phyloP scores from a whole-genome alignment of 2,888 invertebrate species.

The Phaedon cochleariae region DNA sequence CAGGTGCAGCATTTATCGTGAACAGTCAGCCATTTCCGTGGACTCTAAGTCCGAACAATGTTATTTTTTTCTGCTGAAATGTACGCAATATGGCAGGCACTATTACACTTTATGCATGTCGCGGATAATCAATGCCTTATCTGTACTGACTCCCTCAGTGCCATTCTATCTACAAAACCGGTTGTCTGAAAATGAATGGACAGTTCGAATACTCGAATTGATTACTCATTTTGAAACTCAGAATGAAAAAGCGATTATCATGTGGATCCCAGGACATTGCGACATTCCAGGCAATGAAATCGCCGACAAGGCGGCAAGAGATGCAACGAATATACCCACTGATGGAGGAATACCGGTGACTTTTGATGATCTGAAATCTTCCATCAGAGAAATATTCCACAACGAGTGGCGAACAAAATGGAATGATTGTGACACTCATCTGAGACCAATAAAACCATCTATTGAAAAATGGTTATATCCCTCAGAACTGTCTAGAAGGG shows the following conservation, averaged over 20 bases:
- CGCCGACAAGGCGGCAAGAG: neutral
- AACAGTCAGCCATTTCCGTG: no score
- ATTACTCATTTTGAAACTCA: no score
- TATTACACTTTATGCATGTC: conserved; percentile 7
- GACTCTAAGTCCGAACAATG: no score
- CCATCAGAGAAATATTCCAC: neutral
- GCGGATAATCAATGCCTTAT: neutral
- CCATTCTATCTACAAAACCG: neutral
- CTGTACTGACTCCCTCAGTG: conserved; percentile 4
- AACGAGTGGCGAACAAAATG: neutral
- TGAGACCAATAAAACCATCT: neutral
- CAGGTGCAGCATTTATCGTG: no score
- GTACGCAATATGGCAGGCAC: conserved; percentile 9
- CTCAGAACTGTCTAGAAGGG: neutral
- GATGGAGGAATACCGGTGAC: neutral
- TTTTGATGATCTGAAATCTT: neutral
- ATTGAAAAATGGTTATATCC: neutral
- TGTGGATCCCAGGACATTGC: conserved; percentile 3
- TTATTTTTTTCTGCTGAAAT: neutral
- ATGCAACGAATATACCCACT: neutral
- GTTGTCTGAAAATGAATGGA: neutral
- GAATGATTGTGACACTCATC: neutral
- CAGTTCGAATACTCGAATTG: neutral
- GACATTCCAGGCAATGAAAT: neutral
- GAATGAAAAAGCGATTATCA: neutral